phyloP scores from a whole-genome alignment of 2,797 vertebrate genomes.

The Lagorchestes hirsutus region DNA sequence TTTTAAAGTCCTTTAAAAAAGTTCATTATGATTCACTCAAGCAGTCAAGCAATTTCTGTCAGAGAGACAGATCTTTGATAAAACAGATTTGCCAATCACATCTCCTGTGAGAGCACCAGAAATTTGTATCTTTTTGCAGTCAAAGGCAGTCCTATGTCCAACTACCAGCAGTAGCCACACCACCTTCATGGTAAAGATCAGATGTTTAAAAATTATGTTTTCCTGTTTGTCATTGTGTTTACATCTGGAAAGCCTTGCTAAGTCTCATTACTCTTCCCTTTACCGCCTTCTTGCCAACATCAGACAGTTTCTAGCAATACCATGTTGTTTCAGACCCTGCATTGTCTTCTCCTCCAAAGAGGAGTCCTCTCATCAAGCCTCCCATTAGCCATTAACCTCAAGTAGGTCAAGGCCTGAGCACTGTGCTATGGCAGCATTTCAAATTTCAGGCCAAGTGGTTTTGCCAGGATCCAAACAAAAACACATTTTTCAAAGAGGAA shows the following conservation, averaged over 20 bases:
- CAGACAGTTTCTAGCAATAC: not conserved
- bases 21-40: slow-evolving; percentile 42
- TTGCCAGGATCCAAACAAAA: slow-evolving; percentile 81
- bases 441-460: slow-evolving; percentile 69
- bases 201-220: not conserved
- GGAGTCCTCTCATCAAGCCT: slow-evolving; percentile 42
- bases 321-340: rapidly evolving
- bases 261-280: slow-evolving; percentile 76
- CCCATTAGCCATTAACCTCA: slow-evolving; percentile 70
- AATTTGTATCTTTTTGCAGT: slow-evolving; percentile 28
- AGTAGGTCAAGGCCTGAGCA: slow-evolving; percentile 80
- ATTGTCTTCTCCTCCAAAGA: not conserved
- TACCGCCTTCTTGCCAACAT: slow-evolving; percentile 75
- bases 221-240: not conserved
- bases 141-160: slow-evolving; percentile 40
- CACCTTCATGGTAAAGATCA: slow-evolving; percentile 14
- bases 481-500: slow-evolving; percentile 74
- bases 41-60: slow-evolving; percentile 30
- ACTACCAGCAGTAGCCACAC: slow-evolving; percentile 45
- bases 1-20: slow-evolving; percentile 16
- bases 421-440: slow-evolving; percentile 75
- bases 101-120: not conserved
- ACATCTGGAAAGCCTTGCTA: not conserved
- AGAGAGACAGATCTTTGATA: not conserved
- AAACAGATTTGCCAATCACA: slow-evolving; percentile 27